Evolutionary conservation across 2,113 vertebrate genomes (phyloP).

Genomic region (Otocyon megalotis): DNA sequence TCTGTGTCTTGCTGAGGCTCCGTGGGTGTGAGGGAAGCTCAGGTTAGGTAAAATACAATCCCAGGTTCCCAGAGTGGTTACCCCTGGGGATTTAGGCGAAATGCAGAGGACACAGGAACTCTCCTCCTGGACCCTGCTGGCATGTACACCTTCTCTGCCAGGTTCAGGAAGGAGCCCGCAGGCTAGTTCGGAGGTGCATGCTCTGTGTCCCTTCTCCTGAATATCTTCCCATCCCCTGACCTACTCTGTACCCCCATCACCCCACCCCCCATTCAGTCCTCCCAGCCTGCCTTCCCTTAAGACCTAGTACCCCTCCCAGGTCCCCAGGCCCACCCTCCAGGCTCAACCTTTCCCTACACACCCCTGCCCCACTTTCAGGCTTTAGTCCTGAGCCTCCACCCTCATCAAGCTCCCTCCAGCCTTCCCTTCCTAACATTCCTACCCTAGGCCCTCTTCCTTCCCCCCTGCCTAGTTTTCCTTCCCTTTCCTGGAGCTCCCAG

Average conservation of each 20-base stretch:
- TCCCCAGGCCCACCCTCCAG: background rate
- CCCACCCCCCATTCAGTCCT: background rate
- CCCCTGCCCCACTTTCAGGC: background rate
- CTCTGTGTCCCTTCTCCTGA: background rate
- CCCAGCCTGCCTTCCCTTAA: background rate
- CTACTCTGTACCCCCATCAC: background rate
- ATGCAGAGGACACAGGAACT: background rate
- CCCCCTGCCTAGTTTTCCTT: background rate
- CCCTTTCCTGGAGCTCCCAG: background rate
- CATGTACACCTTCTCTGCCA: fast-evolving
- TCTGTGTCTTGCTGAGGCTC: fast-evolving
- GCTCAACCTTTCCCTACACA: background rate
- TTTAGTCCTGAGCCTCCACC: background rate
- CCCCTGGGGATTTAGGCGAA: background rate
- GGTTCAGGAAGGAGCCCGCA: background rate
- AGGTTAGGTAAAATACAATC: background rate
- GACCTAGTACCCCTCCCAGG: background rate
- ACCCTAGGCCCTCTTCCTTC: background rate
- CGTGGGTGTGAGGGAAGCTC: background rate
- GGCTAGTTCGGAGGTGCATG: background rate
- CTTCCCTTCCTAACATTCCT: background rate
- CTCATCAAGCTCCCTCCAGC: background rate
- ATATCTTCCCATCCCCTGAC: background rate
- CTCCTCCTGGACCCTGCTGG: background rate
- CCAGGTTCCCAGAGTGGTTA: background rate